Conservation (phyloP, 1,140 invertebrate species). For the Drosophila ananassae region DNA sequence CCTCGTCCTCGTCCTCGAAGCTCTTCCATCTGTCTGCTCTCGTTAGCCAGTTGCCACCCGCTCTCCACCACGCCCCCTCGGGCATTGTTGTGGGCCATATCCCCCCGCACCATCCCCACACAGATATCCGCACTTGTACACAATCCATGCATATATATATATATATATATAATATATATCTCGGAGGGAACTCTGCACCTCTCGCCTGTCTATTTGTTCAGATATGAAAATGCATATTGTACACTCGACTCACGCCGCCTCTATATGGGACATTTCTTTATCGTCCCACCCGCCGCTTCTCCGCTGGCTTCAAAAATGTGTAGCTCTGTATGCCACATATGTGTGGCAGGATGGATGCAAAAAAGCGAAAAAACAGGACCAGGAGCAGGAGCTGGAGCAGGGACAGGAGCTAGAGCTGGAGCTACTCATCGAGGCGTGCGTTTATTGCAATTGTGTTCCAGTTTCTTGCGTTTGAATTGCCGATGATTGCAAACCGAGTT, state of each 20-base stretch:
- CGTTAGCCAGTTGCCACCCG: conserved; percentile 5
- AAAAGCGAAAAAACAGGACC: background rate
- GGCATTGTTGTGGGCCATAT: conserved; percentile 34
- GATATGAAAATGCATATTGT: conserved; percentile 77
- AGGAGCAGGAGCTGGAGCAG: conserved; percentile 1
- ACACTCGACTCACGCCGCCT: conserved; percentile 63
- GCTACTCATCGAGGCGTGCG: conserved; percentile 43
- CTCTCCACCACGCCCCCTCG: background rate
- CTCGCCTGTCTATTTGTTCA: conserved; percentile 37
- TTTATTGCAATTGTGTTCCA: conserved; percentile 52
- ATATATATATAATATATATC: conserved; percentile 18
- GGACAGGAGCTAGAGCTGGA: conserved; percentile 1
- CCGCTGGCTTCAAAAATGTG: conserved; percentile 27
- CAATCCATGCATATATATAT: conserved; percentile 1
- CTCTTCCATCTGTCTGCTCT: conserved; percentile 46
- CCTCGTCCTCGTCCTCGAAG: conserved; percentile 23
- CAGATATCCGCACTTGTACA: background rate
- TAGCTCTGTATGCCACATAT: conserved; percentile 21
- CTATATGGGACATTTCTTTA: conserved; percentile 67
- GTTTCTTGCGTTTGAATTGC: conserved; percentile 45
- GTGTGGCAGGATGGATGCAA: conserved; percentile 2
- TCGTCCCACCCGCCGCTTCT: conserved; percentile 22
- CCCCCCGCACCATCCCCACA: too few relatives aligned
- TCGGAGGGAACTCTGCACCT: conserved; percentile 32
- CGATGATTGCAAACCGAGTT: conserved; percentile 32